phyloP scores from a whole-genome alignment of 2,797 vertebrate species.

The Nannoperca australis region DNA sequence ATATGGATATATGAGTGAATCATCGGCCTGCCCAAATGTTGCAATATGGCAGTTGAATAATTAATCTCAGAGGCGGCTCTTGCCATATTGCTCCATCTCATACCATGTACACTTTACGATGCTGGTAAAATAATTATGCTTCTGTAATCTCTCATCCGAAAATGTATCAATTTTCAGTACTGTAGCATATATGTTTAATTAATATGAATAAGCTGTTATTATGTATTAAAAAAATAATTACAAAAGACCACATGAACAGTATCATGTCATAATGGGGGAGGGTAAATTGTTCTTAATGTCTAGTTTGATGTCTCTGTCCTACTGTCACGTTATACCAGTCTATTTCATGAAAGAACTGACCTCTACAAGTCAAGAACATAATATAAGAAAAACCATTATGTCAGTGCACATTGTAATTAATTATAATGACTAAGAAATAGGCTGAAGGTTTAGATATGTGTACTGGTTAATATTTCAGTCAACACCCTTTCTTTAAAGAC shows the following conservation, averaged over 20 bases:
- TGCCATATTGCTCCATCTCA: slow-evolving; percentile 69
- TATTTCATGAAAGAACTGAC: too few relatives aligned
- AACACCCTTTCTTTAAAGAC: not conserved
- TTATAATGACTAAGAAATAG: not conserved
- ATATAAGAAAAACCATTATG: not conserved
- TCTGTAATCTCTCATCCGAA: slow-evolving; percentile 19
- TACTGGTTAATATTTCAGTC: slow-evolving; percentile 6
- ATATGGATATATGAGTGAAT: slow-evolving; percentile 74
- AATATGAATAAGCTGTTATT: slow-evolving; percentile 29
- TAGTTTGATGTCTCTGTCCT: not conserved
- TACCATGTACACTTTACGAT: slow-evolving; percentile 37
- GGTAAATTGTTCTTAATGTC: slow-evolving; percentile 15
- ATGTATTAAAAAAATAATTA: not conserved
- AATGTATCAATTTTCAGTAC: not conserved
- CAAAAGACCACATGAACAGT: not conserved
- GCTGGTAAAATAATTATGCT: slow-evolving; percentile 14
- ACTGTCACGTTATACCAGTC: not conserved
- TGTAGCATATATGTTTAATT: not conserved
- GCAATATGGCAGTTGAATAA: slow-evolving; percentile 82
- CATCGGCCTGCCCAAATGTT: slow-evolving; percentile 67
- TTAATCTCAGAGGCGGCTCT: slow-evolving; percentile 65
- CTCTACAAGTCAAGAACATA: too few relatives aligned
- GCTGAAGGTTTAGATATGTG: not conserved
- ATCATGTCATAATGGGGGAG: not conserved
- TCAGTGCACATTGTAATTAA: not conserved